Conservation (phyloP, 1,140 invertebrate species). For the Reticulitermes speratus region DNA sequence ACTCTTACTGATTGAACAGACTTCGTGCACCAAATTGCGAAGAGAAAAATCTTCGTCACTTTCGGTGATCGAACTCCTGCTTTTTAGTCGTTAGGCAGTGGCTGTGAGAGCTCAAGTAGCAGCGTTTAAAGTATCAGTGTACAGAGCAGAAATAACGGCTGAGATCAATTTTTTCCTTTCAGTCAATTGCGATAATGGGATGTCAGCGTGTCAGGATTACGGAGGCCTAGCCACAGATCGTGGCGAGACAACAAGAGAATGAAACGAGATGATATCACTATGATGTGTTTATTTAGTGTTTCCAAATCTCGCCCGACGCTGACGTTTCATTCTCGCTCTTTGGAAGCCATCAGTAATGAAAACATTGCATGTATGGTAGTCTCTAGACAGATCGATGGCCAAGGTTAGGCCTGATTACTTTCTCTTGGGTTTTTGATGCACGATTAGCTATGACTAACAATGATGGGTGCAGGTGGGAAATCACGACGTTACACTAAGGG, state of each 20-base stretch:
- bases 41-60: too few relatives aligned
- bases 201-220: not conserved
- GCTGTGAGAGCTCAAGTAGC: too few relatives aligned
- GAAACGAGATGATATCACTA: not conserved
- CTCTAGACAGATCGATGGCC: not conserved
- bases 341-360: not conserved
- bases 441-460: not conserved
- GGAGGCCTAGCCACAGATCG: not conserved
- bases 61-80: too few relatives aligned
- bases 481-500: not conserved
- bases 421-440: not conserved
- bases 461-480: not conserved
- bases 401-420: not conserved
- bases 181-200: not conserved
- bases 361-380: not conserved
- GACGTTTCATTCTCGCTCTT: not conserved
- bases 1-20: too few relatives aligned
- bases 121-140: too few relatives aligned
- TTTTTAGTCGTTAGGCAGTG: too few relatives aligned
- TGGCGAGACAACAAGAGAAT: not conserved
- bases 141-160: not conserved
- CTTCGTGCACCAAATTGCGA: too few relatives aligned
- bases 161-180: not conserved
- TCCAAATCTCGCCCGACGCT: not conserved
- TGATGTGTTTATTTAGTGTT: conserved; percentile 3